phyloP scores from a whole-genome alignment of 2,797 vertebrate genomes.

The Silurus aristotelis region DNA sequence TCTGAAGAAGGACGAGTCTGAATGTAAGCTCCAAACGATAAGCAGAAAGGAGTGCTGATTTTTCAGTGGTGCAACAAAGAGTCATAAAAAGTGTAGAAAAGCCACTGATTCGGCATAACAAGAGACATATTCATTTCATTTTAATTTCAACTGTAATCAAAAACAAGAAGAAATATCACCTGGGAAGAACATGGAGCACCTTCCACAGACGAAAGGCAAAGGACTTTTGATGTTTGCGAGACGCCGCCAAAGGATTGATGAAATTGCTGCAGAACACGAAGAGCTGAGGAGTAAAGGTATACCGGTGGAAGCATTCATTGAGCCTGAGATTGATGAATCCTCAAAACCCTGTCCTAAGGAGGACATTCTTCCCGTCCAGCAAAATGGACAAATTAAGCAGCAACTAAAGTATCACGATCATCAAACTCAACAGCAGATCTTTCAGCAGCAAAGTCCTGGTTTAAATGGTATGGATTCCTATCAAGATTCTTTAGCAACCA shows the following conservation, averaged over 20 bases:
- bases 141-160: constrained; percentile 76
- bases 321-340: constrained; percentile 50
- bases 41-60: constrained; percentile 89
- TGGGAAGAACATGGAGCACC: constrained; percentile 82
- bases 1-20: constrained; percentile 90
- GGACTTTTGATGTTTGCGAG: constrained; percentile 93
- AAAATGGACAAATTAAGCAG: constrained; percentile 65
- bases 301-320: constrained; percentile 64
- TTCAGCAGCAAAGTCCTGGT: constrained; percentile 51
- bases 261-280: constrained; percentile 84
- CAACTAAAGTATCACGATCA: constrained; percentile 60
- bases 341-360: constrained; percentile 37
- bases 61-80: constrained; percentile 76
- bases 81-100: constrained; percentile 86
- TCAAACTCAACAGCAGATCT: constrained; percentile 41
- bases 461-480: constrained; percentile 75
- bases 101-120: constrained; percentile 53
- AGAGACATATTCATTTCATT: background rate
- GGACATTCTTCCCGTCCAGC: constrained; percentile 63
- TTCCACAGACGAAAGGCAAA: constrained; percentile 89
- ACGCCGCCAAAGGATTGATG: constrained; percentile 89
- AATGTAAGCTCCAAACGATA: constrained; percentile 89
- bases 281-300: constrained; percentile 74
- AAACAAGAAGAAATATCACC: constrained; percentile 65
- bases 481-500: constrained; percentile 66